A percentile compares a stretch with the other conserved stretches of the same genome.
These are phyloP conservation scores for Phoenicopterus ruber DNA, from an alignment of 2,113 vertebrate species.

Conservation along the genomic window DNA sequence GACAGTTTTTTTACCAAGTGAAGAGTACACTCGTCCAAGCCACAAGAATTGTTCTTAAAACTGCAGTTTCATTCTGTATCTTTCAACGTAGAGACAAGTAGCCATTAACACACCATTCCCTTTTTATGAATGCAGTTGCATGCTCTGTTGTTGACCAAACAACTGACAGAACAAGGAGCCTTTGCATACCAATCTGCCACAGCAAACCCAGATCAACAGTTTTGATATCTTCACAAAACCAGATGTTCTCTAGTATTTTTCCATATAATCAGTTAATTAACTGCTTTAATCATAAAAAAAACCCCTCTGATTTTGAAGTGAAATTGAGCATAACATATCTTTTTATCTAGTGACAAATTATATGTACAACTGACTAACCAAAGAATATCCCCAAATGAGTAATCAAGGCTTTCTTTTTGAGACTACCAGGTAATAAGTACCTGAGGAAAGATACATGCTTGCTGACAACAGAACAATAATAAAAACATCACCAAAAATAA, in stretches of 20 bases:
- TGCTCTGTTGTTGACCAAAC: neutral
- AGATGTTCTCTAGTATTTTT: neutral
- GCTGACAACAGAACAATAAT: neutral
- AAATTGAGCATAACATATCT: neutral
- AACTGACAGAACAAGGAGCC: neutral
- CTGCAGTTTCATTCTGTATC: neutral
- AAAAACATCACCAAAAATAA: neutral
- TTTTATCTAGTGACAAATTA: neutral
- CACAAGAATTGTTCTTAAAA: neutral
- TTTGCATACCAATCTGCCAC: neutral
- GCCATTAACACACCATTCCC: neutral
- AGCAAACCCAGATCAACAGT: neutral
- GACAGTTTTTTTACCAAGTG: neutral
- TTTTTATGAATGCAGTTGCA: neutral
- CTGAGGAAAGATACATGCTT: neutral
- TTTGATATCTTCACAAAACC: neutral
- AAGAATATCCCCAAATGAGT: neutral
- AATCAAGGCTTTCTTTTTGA: neutral
- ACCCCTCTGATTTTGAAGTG: neutral
- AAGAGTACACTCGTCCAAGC: neutral
- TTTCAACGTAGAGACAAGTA: neutral
- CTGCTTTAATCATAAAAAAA: neutral
- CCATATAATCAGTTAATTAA: neutral
- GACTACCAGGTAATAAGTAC: neutral
- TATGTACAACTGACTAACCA: neutral